These are phyloP conservation scores for Drosophila chauvacae DNA, from an alignment of 1,140 invertebrate species.

Conservation along the genomic window DNA sequence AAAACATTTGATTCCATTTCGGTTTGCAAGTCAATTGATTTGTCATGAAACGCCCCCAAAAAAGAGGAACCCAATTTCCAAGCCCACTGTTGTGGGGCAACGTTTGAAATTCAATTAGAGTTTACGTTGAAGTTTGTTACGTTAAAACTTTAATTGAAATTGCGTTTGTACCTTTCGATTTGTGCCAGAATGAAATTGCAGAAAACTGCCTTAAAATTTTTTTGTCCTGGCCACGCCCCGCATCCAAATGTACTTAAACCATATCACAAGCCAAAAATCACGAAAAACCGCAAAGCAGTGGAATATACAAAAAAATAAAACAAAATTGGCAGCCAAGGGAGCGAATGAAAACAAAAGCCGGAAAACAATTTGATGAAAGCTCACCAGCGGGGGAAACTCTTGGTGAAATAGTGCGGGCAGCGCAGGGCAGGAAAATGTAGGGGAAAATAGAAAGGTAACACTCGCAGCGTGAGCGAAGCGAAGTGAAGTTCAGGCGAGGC, in stretches of 20 bases:
- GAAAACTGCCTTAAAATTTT: conserved; percentile 47
- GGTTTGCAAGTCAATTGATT: conserved; percentile 75
- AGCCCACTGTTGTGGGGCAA: conserved; percentile 15
- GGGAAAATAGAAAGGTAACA: conserved; percentile 39
- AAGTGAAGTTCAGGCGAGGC: conserved; percentile 65
- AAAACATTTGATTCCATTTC: conserved; percentile 77
- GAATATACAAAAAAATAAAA: conserved; percentile 18
- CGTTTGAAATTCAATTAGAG: conserved; percentile 72
- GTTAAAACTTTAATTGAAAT: conserved; percentile 63
- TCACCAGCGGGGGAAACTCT: conserved; percentile 31
- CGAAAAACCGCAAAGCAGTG: conserved; percentile 25
- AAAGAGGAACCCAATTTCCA: conserved; percentile 10
- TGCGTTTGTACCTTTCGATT: conserved; percentile 12
- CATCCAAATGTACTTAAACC: conserved; percentile 35
- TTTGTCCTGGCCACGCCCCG: conserved; percentile 38
- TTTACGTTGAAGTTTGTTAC: conserved; percentile 35
- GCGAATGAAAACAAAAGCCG: conserved; percentile 73
- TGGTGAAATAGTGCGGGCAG: conserved; percentile 6
- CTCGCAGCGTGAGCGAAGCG: conserved; percentile 17
- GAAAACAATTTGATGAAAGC: conserved; percentile 76
- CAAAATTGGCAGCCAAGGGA: conserved; percentile 34
- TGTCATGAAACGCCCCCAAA: conserved; percentile 38
- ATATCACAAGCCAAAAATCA: conserved; percentile 38
- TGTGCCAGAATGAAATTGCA: conserved; percentile 22
- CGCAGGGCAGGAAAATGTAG: neutral